These are phyloP conservation scores for Caerostris darwini DNA, from an alignment of 1,140 invertebrate genomes.

Conservation along the genomic window DNA sequence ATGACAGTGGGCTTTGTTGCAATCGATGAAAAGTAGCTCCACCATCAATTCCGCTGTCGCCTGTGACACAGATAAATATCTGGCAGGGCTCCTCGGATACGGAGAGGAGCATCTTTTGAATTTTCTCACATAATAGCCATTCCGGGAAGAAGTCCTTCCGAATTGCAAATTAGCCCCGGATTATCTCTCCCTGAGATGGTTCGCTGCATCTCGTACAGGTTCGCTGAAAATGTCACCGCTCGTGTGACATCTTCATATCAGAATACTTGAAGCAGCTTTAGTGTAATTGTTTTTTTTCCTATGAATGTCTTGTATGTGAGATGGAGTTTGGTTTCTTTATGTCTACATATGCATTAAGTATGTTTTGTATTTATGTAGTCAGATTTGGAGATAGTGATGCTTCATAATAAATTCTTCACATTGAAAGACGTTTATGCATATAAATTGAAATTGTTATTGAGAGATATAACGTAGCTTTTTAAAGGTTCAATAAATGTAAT, in stretches of 20 bases:
- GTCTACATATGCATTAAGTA: too few species aligned
- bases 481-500: too few species aligned
- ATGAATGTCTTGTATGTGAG: not conserved
- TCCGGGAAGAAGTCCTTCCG: not conserved
- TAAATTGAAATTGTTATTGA: too few species aligned
- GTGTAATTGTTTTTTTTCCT: too few species aligned
- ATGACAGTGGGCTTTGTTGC: not conserved
- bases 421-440: too few species aligned
- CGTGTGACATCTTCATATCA: not conserved
- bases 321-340: not conserved
- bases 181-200: not conserved
- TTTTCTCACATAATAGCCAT: not conserved
- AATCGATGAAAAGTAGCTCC: not conserved
- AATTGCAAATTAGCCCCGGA: not conserved
- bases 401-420: too few species aligned
- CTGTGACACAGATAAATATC: constrained; percentile 8
- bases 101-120: not conserved
- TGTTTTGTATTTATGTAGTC: too few species aligned
- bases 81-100: not conserved
- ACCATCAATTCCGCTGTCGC: not conserved
- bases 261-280: too few species aligned
- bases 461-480: too few species aligned
- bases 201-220: not conserved
- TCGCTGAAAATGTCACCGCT: not conserved
- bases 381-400: too few species aligned